Percentiles rank a stretch among this genome's conserved stretches.
Evolutionary conservation across 2,888 invertebrate species (phyloP).

Genomic region (Exocentrus adspersus): DNA sequence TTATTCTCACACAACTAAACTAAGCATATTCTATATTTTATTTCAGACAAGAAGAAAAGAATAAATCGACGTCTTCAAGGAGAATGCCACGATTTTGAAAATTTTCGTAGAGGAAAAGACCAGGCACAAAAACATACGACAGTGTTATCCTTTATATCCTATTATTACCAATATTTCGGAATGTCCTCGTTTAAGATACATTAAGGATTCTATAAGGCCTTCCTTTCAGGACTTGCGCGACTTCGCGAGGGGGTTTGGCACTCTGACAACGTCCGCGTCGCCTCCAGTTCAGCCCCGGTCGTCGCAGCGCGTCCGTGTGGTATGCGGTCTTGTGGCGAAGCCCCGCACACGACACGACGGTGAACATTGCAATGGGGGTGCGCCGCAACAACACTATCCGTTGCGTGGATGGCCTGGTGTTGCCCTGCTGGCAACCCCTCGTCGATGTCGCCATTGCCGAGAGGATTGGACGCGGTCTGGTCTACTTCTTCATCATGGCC

Average conservation of each 20-base stretch:
- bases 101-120: too few relatives aligned
- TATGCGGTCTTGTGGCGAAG: constrained; percentile 14
- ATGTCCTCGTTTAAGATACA: constrained; percentile 9
- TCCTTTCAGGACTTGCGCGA: constrained; percentile 51
- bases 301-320: constrained; percentile 3
- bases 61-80: too few relatives aligned
- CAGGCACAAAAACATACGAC: too few relatives aligned
- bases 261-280: constrained; percentile 15
- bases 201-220: neutral
- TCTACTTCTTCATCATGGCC: constrained; percentile 88
- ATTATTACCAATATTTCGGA: neutral
- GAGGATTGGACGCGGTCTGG: constrained; percentile 83
- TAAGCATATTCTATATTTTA: too few relatives aligned
- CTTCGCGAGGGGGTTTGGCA: constrained; percentile 50
- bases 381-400: constrained; percentile 44
- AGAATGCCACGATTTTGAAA: too few relatives aligned
- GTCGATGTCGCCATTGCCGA: constrained; percentile 80
- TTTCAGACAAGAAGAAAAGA: too few relatives aligned
- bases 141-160: too few relatives aligned
- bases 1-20: too few relatives aligned
- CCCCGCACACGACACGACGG: constrained; percentile 29
- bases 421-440: constrained; percentile 91
- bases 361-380: constrained; percentile 43
- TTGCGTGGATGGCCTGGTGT: constrained; percentile 86
- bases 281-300: constrained; percentile 18